Evolutionary conservation across 2,888 invertebrate genomes (phyloP).

Genomic region (Ophion obscuratus): DNA sequence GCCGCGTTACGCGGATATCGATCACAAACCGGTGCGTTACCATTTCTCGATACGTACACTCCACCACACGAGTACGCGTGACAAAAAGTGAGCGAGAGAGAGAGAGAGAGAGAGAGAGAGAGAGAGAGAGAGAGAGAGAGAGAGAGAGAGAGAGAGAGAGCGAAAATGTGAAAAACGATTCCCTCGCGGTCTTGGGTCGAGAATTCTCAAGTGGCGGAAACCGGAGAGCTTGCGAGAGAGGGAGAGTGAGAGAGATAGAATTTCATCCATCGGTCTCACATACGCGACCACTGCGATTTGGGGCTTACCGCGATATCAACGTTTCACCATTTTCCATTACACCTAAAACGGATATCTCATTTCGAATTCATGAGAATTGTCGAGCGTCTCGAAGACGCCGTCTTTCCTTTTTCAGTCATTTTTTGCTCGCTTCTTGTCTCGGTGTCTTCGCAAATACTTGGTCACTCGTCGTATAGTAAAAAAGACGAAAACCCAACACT

Average conservation of each 20-base stretch:
- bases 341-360: constrained; percentile 60
- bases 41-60: constrained; percentile 22
- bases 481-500: no score
- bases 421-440: constrained; percentile 1
- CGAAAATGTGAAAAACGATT: constrained; percentile 25
- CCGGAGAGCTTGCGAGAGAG: constrained; percentile 2
- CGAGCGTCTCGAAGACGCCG: constrained; percentile 47
- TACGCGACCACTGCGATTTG: constrained; percentile 8
- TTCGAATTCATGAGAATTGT: constrained; percentile 64
- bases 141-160: constrained; percentile 1
- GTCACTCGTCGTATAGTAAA: not conserved
- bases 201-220: constrained; percentile 25
- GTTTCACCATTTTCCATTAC: constrained; percentile 56
- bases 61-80: constrained; percentile 47
- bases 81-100: constrained; percentile 34
- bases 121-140: not conserved
- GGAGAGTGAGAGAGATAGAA: not conserved
- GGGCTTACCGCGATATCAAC: constrained; percentile 24
- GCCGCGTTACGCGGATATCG: constrained; percentile 60
- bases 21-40: constrained; percentile 47
- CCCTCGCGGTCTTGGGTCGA: constrained; percentile 1
- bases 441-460: not conserved
- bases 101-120: constrained; percentile 4
- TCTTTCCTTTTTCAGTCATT: not conserved
- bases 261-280: constrained; percentile 29